phyloP scores from a whole-genome alignment of 2,797 vertebrate species.

The Xenentodon cancila region DNA sequence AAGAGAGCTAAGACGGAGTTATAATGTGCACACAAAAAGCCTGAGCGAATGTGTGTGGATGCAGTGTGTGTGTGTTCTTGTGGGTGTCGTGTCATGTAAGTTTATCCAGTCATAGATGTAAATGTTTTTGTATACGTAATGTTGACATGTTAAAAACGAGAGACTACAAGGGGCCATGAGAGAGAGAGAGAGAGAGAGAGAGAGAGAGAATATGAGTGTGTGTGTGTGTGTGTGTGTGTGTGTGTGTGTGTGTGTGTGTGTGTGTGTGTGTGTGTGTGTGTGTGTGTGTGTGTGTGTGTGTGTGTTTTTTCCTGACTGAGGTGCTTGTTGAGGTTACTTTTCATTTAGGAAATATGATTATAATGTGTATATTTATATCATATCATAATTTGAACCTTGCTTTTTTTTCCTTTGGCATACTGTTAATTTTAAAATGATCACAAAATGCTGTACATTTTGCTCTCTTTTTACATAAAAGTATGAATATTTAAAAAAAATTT shows the following conservation, averaged over 20 bases:
- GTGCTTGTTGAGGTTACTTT: slow-evolving; percentile 52
- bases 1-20: slow-evolving; percentile 85
- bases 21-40: slow-evolving; percentile 60
- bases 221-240: too few species aligned
- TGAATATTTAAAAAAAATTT: slow-evolving; percentile 45
- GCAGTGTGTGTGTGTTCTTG: too few species aligned
- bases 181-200: not conserved
- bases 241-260: too few species aligned
- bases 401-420: slow-evolving; percentile 26
- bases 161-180: slow-evolving; percentile 36
- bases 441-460: slow-evolving; percentile 66
- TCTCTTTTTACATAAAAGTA: slow-evolving; percentile 75
- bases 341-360: slow-evolving; percentile 38
- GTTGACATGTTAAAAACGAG: slow-evolving; percentile 48
- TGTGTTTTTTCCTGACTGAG: slow-evolving; percentile 45
- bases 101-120: slow-evolving; percentile 55
- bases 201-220: too few species aligned
- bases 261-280: too few species aligned
- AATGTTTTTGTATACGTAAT: slow-evolving; percentile 65
- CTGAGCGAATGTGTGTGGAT: too few species aligned
- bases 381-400: slow-evolving; percentile 21
- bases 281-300: too few species aligned
- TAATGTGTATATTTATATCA: slow-evolving; percentile 64
- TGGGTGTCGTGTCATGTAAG: slow-evolving; percentile 18
- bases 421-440: slow-evolving; percentile 51